Evolutionary conservation across 2,888 invertebrate species (phyloP).

Genomic region (Drosophila fungiperda): DNA sequence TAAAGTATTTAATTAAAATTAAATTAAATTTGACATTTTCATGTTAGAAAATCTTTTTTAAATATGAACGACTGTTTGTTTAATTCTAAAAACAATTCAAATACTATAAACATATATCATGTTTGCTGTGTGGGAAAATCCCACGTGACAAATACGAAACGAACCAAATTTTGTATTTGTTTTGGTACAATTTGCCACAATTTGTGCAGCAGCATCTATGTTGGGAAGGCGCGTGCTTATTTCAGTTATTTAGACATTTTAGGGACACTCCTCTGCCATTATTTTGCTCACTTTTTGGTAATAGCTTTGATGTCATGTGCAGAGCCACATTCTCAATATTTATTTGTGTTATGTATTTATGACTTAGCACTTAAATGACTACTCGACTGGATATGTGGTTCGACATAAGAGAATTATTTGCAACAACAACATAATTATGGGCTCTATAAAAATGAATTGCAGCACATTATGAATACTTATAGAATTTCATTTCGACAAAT

Average conservation of each 20-base stretch:
- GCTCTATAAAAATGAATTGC: background rate
- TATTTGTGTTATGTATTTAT: conserved; percentile 16
- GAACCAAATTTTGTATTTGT: conserved; percentile 5
- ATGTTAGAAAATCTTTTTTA: background rate
- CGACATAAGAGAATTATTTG: background rate
- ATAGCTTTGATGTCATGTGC: conserved; percentile 24
- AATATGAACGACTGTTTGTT: background rate
- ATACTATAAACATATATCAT: background rate
- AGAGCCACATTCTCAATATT: conserved; percentile 4
- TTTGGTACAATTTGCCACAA: conserved; percentile 20
- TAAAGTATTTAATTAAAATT: no score
- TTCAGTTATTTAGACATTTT: conserved; percentile 25
- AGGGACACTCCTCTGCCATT: conserved; percentile 3
- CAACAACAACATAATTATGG: conserved; percentile 1
- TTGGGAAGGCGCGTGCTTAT: conserved; percentile 7
- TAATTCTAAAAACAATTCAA: conserved; percentile 11
- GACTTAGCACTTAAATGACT: background rate
- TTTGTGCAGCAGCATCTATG: background rate
- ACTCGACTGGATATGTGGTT: conserved; percentile 12
- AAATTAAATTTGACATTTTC: no score
- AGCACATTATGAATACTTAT: background rate
- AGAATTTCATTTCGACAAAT: background rate
- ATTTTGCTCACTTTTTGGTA: conserved; percentile 16
- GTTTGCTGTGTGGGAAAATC: background rate
- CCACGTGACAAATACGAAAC: no score